Percentiles rank a stretch among this genome's conserved stretches.
Evolutionary conservation across 1,140 invertebrate species (phyloP).

Genomic region (Gyrodactylus salaris): DNA sequence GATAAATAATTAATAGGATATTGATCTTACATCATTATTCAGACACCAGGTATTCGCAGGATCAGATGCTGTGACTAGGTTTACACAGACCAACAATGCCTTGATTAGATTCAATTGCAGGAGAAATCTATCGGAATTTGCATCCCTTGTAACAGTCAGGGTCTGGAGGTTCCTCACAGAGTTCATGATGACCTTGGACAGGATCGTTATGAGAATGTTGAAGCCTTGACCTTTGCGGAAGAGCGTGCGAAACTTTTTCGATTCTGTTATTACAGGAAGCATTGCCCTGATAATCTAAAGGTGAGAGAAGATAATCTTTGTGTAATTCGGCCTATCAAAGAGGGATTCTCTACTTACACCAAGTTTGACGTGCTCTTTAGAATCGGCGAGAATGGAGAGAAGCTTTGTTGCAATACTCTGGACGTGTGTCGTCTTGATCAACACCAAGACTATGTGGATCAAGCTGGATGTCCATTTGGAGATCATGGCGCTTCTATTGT

Average conservation of each 20-base stretch:
- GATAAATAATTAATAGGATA: neutral
- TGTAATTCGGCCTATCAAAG: neutral
- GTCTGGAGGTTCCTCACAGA: neutral
- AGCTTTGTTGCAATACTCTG: neutral
- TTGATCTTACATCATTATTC: neutral
- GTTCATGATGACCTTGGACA: neutral
- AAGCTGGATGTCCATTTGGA: neutral
- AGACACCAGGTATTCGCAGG: neutral
- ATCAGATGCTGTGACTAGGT: neutral
- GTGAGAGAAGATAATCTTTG: no score
- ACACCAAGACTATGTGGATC: neutral
- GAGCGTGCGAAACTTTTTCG: neutral
- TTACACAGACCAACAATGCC: neutral
- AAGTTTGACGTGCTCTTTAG: neutral
- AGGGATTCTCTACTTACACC: neutral
- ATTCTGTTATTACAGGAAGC: neutral
- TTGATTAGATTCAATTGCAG: neutral
- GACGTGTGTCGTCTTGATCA: neutral
- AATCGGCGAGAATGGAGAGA: neutral
- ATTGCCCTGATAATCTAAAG: neutral
- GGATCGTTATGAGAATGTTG: neutral
- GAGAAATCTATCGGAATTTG: neutral
- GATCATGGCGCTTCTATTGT: neutral
- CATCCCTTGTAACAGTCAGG: neutral
- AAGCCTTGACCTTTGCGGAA: neutral